Conservation (phyloP, 2,888 invertebrate species). For the Drosophila cognata region DNA sequence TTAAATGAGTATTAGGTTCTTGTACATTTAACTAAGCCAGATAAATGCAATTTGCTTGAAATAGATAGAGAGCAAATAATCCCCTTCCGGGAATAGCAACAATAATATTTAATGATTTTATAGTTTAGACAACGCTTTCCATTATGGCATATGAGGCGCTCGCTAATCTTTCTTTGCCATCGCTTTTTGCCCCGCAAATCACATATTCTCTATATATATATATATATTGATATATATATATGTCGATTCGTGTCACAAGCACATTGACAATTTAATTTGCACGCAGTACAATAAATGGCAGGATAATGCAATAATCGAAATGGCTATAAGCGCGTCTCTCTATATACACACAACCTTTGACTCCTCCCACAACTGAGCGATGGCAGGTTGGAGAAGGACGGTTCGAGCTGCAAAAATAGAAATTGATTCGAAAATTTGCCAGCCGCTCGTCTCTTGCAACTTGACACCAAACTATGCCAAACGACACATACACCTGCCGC, state of each 20-base stretch:
- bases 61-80: conserved; percentile 7
- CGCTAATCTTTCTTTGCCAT: conserved; percentile 10
- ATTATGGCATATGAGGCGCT: conserved; percentile 41
- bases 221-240: background rate
- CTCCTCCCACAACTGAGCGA: conserved; percentile 20
- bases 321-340: conserved; percentile 39
- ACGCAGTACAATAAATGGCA: conserved; percentile 65
- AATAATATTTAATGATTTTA: conserved; percentile 13
- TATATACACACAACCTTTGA: conserved; percentile 23
- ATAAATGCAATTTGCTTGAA: conserved; percentile 11
- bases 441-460: conserved; percentile 11
- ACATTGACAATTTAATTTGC: conserved; percentile 79
- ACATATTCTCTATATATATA: conserved; percentile 26
- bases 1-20: conserved; percentile 29
- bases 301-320: conserved; percentile 74
- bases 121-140: background rate
- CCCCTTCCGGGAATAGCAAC: background rate
- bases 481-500: conserved; percentile 31
- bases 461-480: conserved; percentile 21
- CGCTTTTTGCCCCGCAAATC: conserved; percentile 20
- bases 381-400: background rate
- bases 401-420: conserved; percentile 19
- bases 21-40: conserved; percentile 23
- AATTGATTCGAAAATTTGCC: conserved; percentile 55
- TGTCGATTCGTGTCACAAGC: conserved; percentile 50